Base-by-base conservation (phyloP, 2,113 vertebrate species). In the Pelecanoides urinatrix region DNA sequence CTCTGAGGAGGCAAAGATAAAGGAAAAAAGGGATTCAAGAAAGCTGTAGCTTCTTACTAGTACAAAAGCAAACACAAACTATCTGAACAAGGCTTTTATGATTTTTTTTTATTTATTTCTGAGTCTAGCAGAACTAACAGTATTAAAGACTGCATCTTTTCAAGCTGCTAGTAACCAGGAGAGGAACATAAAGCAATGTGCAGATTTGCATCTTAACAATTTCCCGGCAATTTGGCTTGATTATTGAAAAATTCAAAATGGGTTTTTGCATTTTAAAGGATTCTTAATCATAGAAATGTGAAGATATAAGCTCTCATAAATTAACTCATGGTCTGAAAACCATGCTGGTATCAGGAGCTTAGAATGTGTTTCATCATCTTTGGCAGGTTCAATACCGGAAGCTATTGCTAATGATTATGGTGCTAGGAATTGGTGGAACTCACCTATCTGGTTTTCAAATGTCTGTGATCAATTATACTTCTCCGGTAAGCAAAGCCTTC, bases 381-480 rank as follows among this genome's bases (percentile, higher is more conserved):
- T 67, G 78, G 45, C 94, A 98, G 98, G 87, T 96, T 61, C 96
- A 90, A 1, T 96, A 97, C 65, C 70, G 32, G 63, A 78, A 94
- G 71, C 42, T 98, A 1, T 15, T 96, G 63, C 77, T 93, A 2
- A 94, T 97, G 94, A 65, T 96, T 38, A 68, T 98, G 65, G 93
- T 98, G 44, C 66, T 98, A 56, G 99, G 99, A 61, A 97, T 99
- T 16, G 98, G 99, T 56, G 98, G 98, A 23, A 98, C 97, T 1
- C 98, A 99, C 77, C 97, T 98, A 11, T 97, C 97, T 91, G 98
- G 99, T 63, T 99, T 98, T 87, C 92, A 98, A 4, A 50, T 99
- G 49, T 98, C 98, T 77, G 98, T 98, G 53, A 97, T 99, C 94
- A 98, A 96, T n/a, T 98, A 98, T 2, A 97, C 98, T 20, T 98